Base-by-base conservation (phyloP, 92 coral and sea anemone genomes). In the Porites lobata region DNA sequence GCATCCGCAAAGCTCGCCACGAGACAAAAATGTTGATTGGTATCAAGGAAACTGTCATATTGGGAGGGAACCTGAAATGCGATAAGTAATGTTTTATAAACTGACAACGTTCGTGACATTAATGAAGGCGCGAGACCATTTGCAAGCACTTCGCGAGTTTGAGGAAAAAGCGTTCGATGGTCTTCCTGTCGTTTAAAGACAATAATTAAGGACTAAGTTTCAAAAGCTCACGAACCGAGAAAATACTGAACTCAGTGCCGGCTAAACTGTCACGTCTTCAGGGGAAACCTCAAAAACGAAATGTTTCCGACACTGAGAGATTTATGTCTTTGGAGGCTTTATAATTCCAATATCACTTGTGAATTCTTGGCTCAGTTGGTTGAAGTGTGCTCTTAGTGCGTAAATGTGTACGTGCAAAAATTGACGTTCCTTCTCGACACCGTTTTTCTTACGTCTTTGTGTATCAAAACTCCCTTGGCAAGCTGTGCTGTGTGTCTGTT, bases 71-170 rank as follows among this genome's bases (percentile, higher is more conserved):
- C 91, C 86, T 59, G 50, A 93, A 67, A 82, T 76, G 91, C 52
- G 92, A 93, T 95, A 93, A 83, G 91, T 91, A 90, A 95, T 95
- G 93, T 87, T 91, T 93, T 79, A 90, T 88, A 86, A 93, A 93
- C 94, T 94, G 98, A 86, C 96, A 93, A 88, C 91, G 64, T 89
- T 77, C 72, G 87, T 84, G 87, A 84, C 87, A 61, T 74, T 84
- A 84, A 84, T 84, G 87, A 84, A 83, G 50, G 87, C 63, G 73
- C 6, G 70, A 80, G 74, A 52, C 80, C 87, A 74, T 84, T 84
- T 84, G 87, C 87, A 84, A 84, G 79, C 74, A 75, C 86, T 84
- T 84, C 74, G 75, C 63, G 81, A 75, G 50, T 43, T 50, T 75
- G 11, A 50, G 72, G 19, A 69, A 38, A 38, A 64, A 71, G 66